phyloP scores from a whole-genome alignment of 2,797 vertebrate species.

The Amblyraja radiata region DNA sequence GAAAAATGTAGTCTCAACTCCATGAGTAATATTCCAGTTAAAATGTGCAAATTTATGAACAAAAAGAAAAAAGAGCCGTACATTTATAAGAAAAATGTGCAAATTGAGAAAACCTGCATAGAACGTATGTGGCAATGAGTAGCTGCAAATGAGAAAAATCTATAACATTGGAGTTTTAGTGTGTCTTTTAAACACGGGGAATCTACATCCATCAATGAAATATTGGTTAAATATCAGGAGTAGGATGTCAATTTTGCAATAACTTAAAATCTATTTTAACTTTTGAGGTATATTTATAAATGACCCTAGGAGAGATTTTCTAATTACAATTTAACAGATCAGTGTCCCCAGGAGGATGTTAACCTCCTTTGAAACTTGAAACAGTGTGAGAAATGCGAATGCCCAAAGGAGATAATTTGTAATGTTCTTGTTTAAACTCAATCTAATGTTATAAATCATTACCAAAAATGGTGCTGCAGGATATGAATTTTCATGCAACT shows the following conservation, averaged over 20 bases:
- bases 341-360: background rate
- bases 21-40: background rate
- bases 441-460: background rate
- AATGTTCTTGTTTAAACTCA: conserved; percentile 50
- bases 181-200: background rate
- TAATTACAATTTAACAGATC: background rate
- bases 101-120: background rate
- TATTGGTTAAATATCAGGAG: background rate
- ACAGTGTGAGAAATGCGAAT: conserved; percentile 47
- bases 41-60: background rate
- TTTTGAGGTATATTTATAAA: background rate
- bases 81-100: background rate
- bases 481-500: background rate
- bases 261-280: background rate
- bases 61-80: background rate
- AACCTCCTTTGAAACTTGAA: background rate
- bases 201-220: background rate
- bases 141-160: background rate
- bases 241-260: background rate
- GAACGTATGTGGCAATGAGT: background rate
- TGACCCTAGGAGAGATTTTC: background rate
- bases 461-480: background rate
- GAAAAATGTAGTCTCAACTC: background rate
- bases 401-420: conserved; percentile 52
- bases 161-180: background rate